phyloP scores from a whole-genome alignment of 2,113 vertebrate genomes.

The Arizona elegans region DNA sequence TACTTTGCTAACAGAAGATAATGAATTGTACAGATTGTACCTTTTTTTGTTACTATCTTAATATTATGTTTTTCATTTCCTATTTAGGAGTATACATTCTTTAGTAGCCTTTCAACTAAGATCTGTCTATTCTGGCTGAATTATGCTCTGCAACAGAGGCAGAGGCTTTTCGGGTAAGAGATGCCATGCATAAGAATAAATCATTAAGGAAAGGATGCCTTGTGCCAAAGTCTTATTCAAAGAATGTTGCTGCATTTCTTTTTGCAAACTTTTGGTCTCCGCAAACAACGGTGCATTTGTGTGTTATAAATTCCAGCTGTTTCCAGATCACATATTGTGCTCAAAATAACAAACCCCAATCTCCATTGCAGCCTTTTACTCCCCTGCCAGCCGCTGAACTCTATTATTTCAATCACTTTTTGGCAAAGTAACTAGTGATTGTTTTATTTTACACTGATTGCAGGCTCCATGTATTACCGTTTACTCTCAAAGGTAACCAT shows the following conservation, averaged over 20 bases:
- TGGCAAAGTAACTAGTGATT: constrained; percentile 23
- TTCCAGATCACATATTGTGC: background rate
- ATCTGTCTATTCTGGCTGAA: background rate
- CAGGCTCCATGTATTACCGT: background rate
- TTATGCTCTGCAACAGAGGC: constrained; percentile 15
- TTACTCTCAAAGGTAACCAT: constrained; percentile 12
- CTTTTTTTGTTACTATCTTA: background rate
- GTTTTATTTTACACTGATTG: constrained; percentile 19
- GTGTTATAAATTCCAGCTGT: constrained; percentile 32
- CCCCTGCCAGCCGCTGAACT: constrained; percentile 15
- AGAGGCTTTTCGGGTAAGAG: constrained; percentile 22
- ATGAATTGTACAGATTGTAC: background rate
- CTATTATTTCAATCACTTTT: constrained; percentile 20
- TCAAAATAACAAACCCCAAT: constrained; percentile 14
- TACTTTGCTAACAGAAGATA: background rate
- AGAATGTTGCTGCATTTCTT: constrained; percentile 14
- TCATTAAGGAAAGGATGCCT: background rate
- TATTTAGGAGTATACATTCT: background rate
- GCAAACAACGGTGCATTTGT: background rate
- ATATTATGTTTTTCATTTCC: background rate
- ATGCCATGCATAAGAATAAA: background rate
- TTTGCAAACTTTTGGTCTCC: background rate
- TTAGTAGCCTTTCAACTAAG: background rate
- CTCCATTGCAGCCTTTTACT: background rate
- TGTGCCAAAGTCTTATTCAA: constrained; percentile 1